A percentile compares a stretch with the other conserved stretches of the same genome.
Evolutionary conservation across 2,797 vertebrate species (phyloP).

Genomic region (Oreochromis mossambicus): DNA sequence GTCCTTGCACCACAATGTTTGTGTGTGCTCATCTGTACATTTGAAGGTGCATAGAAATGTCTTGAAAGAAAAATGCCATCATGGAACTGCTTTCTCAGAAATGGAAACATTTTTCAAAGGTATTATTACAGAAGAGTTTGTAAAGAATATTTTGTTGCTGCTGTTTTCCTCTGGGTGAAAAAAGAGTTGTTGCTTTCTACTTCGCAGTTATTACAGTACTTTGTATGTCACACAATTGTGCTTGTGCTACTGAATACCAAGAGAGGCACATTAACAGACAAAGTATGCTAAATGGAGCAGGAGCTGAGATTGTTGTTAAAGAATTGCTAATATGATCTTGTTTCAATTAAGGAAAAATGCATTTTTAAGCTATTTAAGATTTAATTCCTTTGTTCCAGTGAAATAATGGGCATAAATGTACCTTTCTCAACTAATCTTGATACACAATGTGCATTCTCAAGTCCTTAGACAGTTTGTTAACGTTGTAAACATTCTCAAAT

Average conservation of each 20-base stretch:
- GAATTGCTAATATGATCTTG: background rate
- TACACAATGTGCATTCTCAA: background rate
- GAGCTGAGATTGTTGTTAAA: background rate
- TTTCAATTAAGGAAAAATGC: background rate
- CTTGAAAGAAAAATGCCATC: background rate
- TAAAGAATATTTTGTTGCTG: background rate
- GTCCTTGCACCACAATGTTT: background rate
- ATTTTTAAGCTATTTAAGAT: conserved; percentile 2
- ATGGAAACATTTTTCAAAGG: background rate
- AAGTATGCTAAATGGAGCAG: background rate
- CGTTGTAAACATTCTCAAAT: conserved; percentile 22
- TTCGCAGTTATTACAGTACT: background rate
- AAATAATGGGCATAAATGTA: background rate
- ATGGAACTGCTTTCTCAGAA: background rate
- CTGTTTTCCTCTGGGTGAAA: background rate
- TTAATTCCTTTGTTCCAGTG: background rate
- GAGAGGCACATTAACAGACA: conserved; percentile 2
- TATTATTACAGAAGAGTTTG: background rate
- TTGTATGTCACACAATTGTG: background rate
- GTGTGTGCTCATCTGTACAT: background rate
- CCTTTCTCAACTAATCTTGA: background rate
- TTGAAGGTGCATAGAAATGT: background rate
- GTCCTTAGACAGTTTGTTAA: background rate
- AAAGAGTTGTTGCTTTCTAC: background rate
- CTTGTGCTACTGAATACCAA: conserved; percentile 6